Percentiles rank a stretch among this genome's conserved stretches.
Evolutionary conservation across 2,113 vertebrate species (phyloP).

Genomic region (Siniperca chuatsi): DNA sequence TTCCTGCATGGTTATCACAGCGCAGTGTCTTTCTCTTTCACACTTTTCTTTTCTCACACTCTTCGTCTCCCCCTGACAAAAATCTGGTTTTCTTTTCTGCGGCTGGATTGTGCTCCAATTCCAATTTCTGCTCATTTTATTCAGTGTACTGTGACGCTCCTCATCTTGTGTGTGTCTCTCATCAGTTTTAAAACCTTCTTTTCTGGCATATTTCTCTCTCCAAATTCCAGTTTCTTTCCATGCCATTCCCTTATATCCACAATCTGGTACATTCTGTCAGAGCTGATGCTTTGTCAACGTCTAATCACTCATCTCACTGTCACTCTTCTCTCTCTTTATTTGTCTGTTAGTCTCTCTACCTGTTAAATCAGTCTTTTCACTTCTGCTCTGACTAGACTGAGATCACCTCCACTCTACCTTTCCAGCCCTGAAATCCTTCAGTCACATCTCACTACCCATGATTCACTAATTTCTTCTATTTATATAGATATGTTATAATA

Average conservation of each 20-base stretch:
- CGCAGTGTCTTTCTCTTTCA: conserved; percentile 33
- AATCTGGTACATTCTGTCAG: conserved; percentile 2
- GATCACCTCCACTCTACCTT: conserved; percentile 2
- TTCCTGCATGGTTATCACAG: conserved; percentile 32
- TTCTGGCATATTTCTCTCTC: not conserved
- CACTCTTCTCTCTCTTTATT: conserved; percentile 1
- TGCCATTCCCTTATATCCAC: conserved; percentile 1
- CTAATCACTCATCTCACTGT: conserved; percentile 29
- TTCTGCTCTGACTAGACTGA: not conserved
- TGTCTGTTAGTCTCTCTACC: conserved; percentile 21
- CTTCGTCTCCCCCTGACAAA: conserved; percentile 24
- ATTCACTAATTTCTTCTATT: conserved; percentile 12
- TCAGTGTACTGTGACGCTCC: conserved; percentile 14
- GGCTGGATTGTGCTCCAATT: conserved; percentile 3
- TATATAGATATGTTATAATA: not conserved
- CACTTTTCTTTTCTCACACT: conserved; percentile 20
- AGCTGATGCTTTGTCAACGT: conserved; percentile 7
- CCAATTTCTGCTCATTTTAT: conserved; percentile 49
- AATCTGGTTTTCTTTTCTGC: conserved; percentile 7
- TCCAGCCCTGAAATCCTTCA: conserved; percentile 6
- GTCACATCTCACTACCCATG: not conserved
- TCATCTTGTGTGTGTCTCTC: conserved; percentile 11
- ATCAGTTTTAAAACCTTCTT: conserved; percentile 4
- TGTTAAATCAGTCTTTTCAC: conserved; percentile 5
- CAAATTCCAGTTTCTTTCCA: not conserved